Base-by-base conservation (phyloP, 2,888 invertebrate species). In the Coleophora deauratella region DNA sequence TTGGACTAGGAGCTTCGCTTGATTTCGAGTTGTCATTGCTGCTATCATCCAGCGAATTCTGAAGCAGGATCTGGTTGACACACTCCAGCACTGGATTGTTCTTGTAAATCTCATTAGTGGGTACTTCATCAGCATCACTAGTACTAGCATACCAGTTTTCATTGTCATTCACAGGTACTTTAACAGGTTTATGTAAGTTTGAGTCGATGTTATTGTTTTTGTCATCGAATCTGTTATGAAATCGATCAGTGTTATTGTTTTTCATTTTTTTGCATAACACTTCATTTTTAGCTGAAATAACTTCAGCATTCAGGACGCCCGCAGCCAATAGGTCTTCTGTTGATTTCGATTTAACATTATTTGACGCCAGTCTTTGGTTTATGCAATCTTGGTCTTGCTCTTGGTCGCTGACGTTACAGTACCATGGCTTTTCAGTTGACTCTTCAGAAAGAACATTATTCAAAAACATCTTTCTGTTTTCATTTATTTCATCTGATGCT, bases 1-100 rank as follows among this genome's bases (percentile, higher is more conserved):
- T 86, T 8, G 86, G 86, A 49, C 85, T 84, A 12, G 81, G 80
- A 35, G 80, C 57, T 63, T 86, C 81, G 51, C 85, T 84, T 33
- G 78, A 80, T 54, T 82, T 80, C 8, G 84, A 81, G 53, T 76
- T 80, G 47, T 85, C 85, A 52, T 81, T 82, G 47, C 82, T 84
- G 52, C 85, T 87, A 44, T 86, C 90, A 47, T 89, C 89, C 66
- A 89, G 81, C 13, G 89, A 89, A 65, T 94, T 94, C 55, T 93
- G 91, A 27, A 95, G 73, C 32, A 95, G 76, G 55, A 95, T 95
- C 74, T 93, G 94, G 78, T 94, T 94, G 50, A 95, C 94, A 62
- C 94, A 94, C 71, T 95, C 94, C 38, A 95, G 73, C 7, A 95
- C 94, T 1, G 94, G 94, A 74, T 94, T 95, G 52, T 94, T 93